phyloP scores from a whole-genome alignment of 2,113 vertebrate genomes.

The Cephalopholis sonnerati region DNA sequence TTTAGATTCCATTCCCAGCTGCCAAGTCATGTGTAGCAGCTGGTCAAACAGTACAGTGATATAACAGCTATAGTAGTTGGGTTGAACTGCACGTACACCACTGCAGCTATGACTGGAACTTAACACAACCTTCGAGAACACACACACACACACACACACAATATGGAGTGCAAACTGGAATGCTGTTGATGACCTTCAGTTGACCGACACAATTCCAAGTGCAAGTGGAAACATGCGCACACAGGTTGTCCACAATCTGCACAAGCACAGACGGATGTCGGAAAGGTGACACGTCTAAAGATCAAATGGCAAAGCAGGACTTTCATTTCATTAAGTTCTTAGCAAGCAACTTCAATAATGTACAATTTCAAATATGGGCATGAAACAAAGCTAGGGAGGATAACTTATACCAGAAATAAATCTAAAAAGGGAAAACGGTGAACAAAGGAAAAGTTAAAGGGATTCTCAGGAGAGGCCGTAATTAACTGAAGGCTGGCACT shows the following conservation, averaged over 20 bases:
- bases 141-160: conserved; percentile 3
- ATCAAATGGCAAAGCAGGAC: background rate
- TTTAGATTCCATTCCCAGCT: conserved; percentile 19
- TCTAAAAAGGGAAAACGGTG: no score
- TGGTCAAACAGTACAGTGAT: conserved; percentile 61
- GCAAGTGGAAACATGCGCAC: background rate
- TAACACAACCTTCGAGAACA: conserved; percentile 2
- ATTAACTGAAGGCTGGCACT: no score
- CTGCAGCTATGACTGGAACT: conserved; percentile 46
- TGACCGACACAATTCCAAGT: conserved; percentile 27
- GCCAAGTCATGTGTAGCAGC: conserved; percentile 66
- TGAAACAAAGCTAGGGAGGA: background rate
- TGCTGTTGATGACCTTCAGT: conserved; percentile 28
- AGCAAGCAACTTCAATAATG: background rate
- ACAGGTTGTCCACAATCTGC: background rate
- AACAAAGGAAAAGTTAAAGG: background rate
- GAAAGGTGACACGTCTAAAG: background rate
- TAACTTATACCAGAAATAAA: background rate
- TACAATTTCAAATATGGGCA: background rate
- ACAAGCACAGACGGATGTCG: background rate
- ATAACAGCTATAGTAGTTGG: conserved; percentile 3
- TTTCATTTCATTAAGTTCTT: background rate
- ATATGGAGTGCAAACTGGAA: background rate
- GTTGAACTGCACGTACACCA: conserved; percentile 48
- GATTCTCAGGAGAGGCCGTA: background rate